Evolutionary conservation across 2,888 invertebrate species (phyloP).

Genomic region (Phlogophora meticulosa): DNA sequence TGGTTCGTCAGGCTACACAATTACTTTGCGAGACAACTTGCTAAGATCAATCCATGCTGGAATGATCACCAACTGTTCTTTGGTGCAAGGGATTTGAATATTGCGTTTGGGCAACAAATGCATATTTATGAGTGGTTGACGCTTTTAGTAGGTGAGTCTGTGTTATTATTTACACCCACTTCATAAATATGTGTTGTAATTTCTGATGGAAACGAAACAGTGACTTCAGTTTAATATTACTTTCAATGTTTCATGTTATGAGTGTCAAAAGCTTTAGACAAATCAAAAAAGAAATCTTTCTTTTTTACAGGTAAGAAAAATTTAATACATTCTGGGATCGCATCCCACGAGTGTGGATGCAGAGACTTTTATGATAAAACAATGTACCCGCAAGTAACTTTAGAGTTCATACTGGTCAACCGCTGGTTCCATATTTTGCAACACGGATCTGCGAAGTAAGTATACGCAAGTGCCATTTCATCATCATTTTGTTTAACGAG

Average conservation of each 20-base stretch:
- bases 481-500: too few species aligned
- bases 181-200: too few species aligned
- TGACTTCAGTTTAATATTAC: too few species aligned
- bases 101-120: slow-evolving; percentile 69
- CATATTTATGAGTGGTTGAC: slow-evolving; percentile 69
- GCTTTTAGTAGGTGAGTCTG: slow-evolving; percentile 68
- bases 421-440: slow-evolving; percentile 74
- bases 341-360: slow-evolving; percentile 54
- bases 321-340: slow-evolving; percentile 56
- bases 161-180: background rate
- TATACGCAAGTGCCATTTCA: slow-evolving; percentile 1
- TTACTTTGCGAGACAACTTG: slow-evolving; percentile 66
- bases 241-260: too few species aligned
- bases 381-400: slow-evolving; percentile 61
- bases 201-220: too few species aligned
- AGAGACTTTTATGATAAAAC: slow-evolving; percentile 69
- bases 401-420: slow-evolving; percentile 65
- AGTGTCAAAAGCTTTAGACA: background rate
- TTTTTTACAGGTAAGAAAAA: slow-evolving; percentile 67
- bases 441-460: slow-evolving; percentile 69
- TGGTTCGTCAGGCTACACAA: slow-evolving; percentile 77
- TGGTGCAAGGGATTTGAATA: slow-evolving; percentile 72
- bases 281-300: background rate
- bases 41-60: slow-evolving; percentile 74
- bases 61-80: slow-evolving; percentile 72